A percentile compares a stretch with the other conserved stretches of the same genome.
Evolutionary conservation across 2,797 vertebrate genomes (phyloP).

Genomic region (Avahi laniger): DNA sequence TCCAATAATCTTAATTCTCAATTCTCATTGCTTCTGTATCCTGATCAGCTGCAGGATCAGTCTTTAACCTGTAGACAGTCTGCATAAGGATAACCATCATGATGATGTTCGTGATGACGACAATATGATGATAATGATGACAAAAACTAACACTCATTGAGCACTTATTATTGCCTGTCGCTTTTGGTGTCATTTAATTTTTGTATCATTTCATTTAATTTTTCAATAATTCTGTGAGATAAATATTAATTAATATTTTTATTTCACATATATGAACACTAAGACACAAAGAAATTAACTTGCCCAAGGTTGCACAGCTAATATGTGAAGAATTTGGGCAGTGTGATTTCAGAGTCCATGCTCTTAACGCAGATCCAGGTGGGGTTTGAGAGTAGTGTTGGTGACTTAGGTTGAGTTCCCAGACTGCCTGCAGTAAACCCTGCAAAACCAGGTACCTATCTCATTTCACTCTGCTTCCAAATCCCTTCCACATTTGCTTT

Average conservation of each 20-base stretch:
- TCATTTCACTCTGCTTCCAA: neutral
- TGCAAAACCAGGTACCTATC: neutral
- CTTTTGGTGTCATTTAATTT: neutral
- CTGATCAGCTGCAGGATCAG: neutral
- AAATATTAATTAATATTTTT: neutral
- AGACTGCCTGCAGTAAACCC: neutral
- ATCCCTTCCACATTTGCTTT: neutral
- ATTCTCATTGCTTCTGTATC: neutral
- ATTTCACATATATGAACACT: neutral
- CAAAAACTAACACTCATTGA: neutral
- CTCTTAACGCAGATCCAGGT: neutral
- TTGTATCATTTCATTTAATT: slow-evolving; percentile 27
- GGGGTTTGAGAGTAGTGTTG: neutral
- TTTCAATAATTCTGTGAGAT: neutral
- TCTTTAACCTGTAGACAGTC: neutral
- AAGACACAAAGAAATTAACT: neutral
- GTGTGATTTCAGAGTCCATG: neutral
- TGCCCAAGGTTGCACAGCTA: neutral
- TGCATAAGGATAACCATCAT: neutral
- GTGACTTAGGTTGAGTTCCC: neutral
- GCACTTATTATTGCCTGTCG: neutral
- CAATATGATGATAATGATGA: neutral
- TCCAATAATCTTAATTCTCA: neutral
- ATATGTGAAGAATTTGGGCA: neutral
- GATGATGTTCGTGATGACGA: neutral